phyloP scores from a whole-genome alignment of 2,888 invertebrate genomes.

The Chrysolina oricalcia region DNA sequence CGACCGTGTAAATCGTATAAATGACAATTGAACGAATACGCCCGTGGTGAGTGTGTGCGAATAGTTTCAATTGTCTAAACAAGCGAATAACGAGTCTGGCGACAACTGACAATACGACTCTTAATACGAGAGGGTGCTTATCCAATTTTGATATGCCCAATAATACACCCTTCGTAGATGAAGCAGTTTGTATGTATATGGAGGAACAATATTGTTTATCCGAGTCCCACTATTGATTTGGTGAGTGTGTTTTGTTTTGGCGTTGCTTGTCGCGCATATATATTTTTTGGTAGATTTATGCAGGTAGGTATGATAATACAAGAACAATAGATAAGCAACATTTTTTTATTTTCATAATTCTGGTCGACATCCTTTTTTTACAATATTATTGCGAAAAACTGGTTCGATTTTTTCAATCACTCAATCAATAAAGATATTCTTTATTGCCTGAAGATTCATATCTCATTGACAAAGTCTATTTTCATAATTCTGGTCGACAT shows the following conservation, averaged over 20 bases:
- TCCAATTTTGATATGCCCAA: constrained; percentile 55
- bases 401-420: too few species aligned
- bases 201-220: constrained; percentile 21
- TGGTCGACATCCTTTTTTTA: too few species aligned
- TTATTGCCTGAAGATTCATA: too few species aligned
- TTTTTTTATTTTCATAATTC: too few species aligned
- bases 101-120: constrained; percentile 55
- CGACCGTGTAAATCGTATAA: constrained; percentile 58
- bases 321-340: too few species aligned
- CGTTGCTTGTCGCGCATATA: not conserved
- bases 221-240: constrained; percentile 28
- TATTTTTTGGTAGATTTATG: too few species aligned
- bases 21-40: constrained; percentile 58
- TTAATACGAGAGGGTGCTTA: constrained; percentile 55
- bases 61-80: constrained; percentile 61
- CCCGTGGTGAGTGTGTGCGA: constrained; percentile 50
- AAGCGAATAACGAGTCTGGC: constrained; percentile 60
- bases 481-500: too few species aligned
- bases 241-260: not conserved
- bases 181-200: constrained; percentile 23
- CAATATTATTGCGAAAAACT: too few species aligned
- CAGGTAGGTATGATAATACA: too few species aligned
- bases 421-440: too few species aligned
- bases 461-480: too few species aligned
- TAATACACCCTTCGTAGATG: constrained; percentile 45